Evolutionary conservation across 2,113 vertebrate species (phyloP).

Genomic region (Oryzias curvinotus): DNA sequence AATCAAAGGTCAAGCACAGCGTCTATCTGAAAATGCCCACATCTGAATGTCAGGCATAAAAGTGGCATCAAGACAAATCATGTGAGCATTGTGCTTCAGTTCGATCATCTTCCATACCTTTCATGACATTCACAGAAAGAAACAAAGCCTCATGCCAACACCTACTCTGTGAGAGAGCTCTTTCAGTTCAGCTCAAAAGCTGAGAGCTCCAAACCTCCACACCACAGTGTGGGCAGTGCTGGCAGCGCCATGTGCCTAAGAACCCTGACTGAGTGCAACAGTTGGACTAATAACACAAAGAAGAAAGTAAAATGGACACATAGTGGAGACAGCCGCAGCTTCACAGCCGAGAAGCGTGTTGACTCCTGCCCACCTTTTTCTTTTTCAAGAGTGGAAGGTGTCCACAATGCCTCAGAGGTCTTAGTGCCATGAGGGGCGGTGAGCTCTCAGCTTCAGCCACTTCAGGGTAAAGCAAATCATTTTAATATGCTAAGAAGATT

Average conservation of each 20-base stretch:
- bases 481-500: constrained; percentile 88
- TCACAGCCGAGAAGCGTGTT: constrained; percentile 61
- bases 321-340: constrained; percentile 58
- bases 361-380: constrained; percentile 76
- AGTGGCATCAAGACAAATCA: constrained; percentile 60
- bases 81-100: constrained; percentile 57
- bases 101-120: constrained; percentile 69
- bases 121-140: constrained; percentile 72
- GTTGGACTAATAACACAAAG: constrained; percentile 68
- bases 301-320: constrained; percentile 56
- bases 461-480: constrained; percentile 83
- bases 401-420: constrained; percentile 76
- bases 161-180: constrained; percentile 76
- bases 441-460: constrained; percentile 79
- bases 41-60: constrained; percentile 54
- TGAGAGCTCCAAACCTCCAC: constrained; percentile 76
- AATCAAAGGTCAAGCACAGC: constrained; percentile 78
- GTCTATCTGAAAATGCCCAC: constrained; percentile 54
- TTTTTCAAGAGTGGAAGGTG: constrained; percentile 67
- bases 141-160: constrained; percentile 75
- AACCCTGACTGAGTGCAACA: constrained; percentile 74
- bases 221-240: constrained; percentile 76
- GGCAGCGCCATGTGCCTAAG: constrained; percentile 66
- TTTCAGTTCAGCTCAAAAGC: constrained; percentile 74
- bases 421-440: constrained; percentile 75